Base-by-base conservation (phyloP, 2,113 vertebrate species). In the Phaethon lepturus region DNA sequence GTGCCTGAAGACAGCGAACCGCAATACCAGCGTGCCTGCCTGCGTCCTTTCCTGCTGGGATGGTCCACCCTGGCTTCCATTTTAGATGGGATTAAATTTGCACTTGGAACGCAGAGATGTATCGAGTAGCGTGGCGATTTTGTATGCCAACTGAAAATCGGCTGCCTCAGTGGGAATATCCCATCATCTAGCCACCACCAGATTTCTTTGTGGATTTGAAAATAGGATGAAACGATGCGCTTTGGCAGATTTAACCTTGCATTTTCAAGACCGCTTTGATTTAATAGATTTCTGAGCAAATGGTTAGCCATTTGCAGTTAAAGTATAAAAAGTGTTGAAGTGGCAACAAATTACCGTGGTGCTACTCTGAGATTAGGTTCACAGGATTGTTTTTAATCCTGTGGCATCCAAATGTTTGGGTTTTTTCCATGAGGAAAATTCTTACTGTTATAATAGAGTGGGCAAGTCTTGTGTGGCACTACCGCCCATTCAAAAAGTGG, bases 191-290 rank as follows among this genome's bases (percentile, higher is more conserved):
- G 47, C 67, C 63, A 26, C 15, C 73, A 10, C 49, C 62, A 22
- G 35, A 0, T 9, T 45, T 52, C 67, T 35, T 9, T 44, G 50
- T 29, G 67, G 17, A 1, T 16, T 31, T 49, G 55, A n/a, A 84
- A 72, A 49, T 1, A 17, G 42, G 58, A 23, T 72, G 50, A 42
- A 89, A 11, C 6, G 1, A 0, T 10, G 49, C 0, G 0, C 50
- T 74, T 49, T 10, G 58, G 45, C 42, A 60, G 24, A 12, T 60
- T 44, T 19, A 31, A 33, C 28, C 2, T 3, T 22, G 53, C 4
- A 0, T 69, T 76, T 75, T 11, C 33, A 47, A 64, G 52, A 59
- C 38, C 10, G 23, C 60, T 62, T 33, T 31, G 45, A 26, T 52
- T 35, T 16, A 3, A 1, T 13, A 28, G 26, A 16, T 74, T 67